Evolutionary conservation across 1,140 invertebrate genomes (phyloP), one percentile per base, ranked within the genome.

Genomic region (Caenorhabditis latens): DNA sequence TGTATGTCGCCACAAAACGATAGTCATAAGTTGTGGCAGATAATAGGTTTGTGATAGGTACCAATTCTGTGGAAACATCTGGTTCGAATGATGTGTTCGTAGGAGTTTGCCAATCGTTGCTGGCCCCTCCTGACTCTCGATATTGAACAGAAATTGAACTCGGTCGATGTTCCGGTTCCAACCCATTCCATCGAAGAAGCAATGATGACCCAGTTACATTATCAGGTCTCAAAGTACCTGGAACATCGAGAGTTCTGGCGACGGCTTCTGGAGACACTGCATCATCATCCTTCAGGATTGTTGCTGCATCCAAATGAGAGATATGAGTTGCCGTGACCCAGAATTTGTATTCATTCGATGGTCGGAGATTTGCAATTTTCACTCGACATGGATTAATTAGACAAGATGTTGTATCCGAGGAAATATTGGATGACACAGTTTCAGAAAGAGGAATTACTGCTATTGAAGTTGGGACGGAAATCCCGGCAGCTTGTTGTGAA

Each of bases 11-110:
- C 19, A 90, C 88, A 85, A 91, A 92, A 16, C 91, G 87, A 84
- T 89, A 92, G 71, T 92, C 92, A 84, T 92, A 92, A 6, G 90
- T 85, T n/a, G 91, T 92, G 16, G 91, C 91, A 6, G 91, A 90
- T 13, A 88, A 79, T 19, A 92, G 88, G 14, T 87, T 86, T 21
- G 84, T 89, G 65, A 92, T 90, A 2, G 65, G 82, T 21, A 92
- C 84, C 32, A 87, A 67, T 21, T 83, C 53, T 42, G 71, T 83
- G 24, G 84, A 21, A 24, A 79, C 75, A 55, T 85, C 55, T 19
- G 88, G 88, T 13, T 88, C 89, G 84, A 91, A 91, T 43, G 90
- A 89, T n/a, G 90, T 89, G 58, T 91, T 92, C 5, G 88, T 84
- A 6, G 90, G 83, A 7, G 83, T 46, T 21, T 86, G 89, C 91